These are phyloP conservation scores for Heterocephalus glaber DNA, from an alignment of 2,113 vertebrate genomes.

Conservation along the genomic window DNA sequence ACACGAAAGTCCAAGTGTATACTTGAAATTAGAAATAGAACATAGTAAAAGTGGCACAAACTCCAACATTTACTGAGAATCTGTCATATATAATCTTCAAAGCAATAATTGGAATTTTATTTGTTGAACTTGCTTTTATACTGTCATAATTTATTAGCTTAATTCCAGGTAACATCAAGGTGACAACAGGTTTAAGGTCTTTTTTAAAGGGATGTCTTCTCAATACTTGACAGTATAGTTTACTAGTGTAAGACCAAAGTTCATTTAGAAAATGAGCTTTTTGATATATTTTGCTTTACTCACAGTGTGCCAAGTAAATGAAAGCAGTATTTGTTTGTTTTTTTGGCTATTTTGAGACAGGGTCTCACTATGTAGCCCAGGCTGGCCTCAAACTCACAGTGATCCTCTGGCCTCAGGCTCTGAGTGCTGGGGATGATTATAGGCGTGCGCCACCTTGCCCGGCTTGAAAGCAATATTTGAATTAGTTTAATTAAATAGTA, in stretches of 20 bases:
- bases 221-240: neutral
- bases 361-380: no score
- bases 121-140: neutral
- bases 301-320: neutral
- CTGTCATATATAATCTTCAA: neutral
- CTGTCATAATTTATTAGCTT: neutral
- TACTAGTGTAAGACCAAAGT: neutral
- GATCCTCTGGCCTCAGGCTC: no score
- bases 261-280: constrained; percentile 16
- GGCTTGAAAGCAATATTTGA: neutral
- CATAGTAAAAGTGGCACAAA: neutral
- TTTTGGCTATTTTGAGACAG: no score
- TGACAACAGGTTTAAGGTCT: neutral
- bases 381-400: no score
- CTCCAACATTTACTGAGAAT: neutral
- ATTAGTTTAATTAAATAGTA: neutral
- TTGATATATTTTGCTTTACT: neutral
- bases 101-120: constrained; percentile 15
- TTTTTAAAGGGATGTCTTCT: neutral
- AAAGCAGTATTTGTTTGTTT: neutral
- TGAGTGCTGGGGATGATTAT: no score
- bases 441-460: no score
- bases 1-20: neutral
- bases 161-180: neutral
- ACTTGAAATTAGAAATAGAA: neutral